These are phyloP conservation scores for Lochmaea crataegi DNA, from an alignment of 2,888 invertebrate genomes.

Conservation along the genomic window DNA sequence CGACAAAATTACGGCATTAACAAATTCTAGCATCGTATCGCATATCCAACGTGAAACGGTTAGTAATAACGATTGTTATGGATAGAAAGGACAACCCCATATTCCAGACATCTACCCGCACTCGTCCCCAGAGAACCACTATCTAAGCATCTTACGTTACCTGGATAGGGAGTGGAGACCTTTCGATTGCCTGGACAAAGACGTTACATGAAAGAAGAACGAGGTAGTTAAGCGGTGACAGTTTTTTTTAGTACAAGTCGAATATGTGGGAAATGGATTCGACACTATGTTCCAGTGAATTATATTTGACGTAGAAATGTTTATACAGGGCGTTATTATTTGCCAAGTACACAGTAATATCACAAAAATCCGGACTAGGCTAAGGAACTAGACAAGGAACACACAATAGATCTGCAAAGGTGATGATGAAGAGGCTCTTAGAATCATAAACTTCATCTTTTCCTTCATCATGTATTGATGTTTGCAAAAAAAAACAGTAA, in stretches of 20 bases:
- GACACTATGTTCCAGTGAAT: too few relatives aligned
- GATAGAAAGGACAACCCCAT: slow-evolving; percentile 37
- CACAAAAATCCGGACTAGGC: too few relatives aligned
- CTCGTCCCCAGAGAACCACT: slow-evolving; percentile 38
- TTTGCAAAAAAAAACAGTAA: too few relatives aligned
- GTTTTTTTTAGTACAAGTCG: not conserved
- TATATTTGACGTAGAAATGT: too few relatives aligned
- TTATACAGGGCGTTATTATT: too few relatives aligned
- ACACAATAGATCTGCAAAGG: too few relatives aligned
- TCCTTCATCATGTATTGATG: too few relatives aligned
- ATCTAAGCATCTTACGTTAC: slow-evolving; percentile 34
- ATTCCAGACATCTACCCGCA: slow-evolving; percentile 38
- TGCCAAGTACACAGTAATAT: too few relatives aligned
- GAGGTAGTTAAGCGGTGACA: not conserved
- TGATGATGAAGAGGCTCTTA: too few relatives aligned
- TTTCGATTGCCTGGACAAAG: slow-evolving; percentile 27
- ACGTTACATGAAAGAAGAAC: slow-evolving; percentile 20
- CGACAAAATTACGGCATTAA: slow-evolving; percentile 35
- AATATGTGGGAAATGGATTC: slow-evolving; percentile 7
- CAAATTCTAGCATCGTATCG: slow-evolving; percentile 34
- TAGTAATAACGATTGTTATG: slow-evolving; percentile 39
- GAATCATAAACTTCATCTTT: too few relatives aligned
- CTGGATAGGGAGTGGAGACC: slow-evolving; percentile 28
- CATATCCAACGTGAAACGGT: slow-evolving; percentile 33
- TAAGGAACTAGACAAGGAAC: too few relatives aligned